Evolutionary conservation across 1,140 invertebrate genomes (phyloP).

Genomic region (Dendrolimus punctatus): DNA sequence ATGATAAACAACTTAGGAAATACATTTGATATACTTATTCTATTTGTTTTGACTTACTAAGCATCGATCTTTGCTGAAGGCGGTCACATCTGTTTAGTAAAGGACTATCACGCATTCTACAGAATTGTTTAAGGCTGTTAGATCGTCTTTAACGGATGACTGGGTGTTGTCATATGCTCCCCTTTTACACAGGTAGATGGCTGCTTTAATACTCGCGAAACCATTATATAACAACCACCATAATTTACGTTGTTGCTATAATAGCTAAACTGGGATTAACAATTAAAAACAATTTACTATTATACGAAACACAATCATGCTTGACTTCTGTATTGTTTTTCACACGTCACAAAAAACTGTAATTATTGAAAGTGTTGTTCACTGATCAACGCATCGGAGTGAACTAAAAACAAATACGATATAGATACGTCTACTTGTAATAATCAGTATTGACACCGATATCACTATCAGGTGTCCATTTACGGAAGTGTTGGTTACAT

Average conservation of each 20-base stretch:
- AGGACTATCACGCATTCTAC: slow-evolving; percentile 15
- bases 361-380: too few species aligned
- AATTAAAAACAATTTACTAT: too few species aligned
- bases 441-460: slow-evolving; percentile 3
- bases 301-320: too few species aligned
- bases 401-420: neutral
- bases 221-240: too few species aligned
- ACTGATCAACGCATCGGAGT: neutral
- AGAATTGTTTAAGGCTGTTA: slow-evolving; percentile 21
- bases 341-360: too few species aligned
- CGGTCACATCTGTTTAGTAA: slow-evolving; percentile 26
- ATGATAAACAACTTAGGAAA: too few species aligned
- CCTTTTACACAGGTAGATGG: too few species aligned
- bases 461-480: slow-evolving; percentile 20
- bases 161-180: too few species aligned
- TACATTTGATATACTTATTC: neutral
- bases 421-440: neutral
- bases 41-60: slow-evolving; percentile 24
- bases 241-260: too few species aligned
- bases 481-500: slow-evolving; percentile 18
- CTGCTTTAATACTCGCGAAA: too few species aligned
- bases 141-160: slow-evolving; percentile 5
- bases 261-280: too few species aligned
- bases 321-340: too few species aligned
- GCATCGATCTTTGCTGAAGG: slow-evolving; percentile 36